Percentiles rank a stretch among this genome's conserved stretches.
Evolutionary conservation across 2,797 vertebrate species (phyloP).

Genomic region (Acestrorhynchus altus): DNA sequence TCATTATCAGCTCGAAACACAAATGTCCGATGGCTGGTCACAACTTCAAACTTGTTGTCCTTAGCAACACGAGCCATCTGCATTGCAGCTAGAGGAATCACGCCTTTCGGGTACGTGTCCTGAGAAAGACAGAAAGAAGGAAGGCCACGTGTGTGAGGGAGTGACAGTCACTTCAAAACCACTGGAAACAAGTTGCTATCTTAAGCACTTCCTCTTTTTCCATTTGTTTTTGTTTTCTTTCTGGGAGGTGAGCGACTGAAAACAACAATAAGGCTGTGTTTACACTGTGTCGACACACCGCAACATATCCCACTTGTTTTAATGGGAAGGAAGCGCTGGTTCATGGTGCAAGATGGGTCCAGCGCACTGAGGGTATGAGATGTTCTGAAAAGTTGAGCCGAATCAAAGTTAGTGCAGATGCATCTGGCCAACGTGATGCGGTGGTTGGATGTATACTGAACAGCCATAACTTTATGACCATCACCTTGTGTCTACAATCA

Average conservation of each 20-base stretch:
- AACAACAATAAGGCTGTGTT: neutral
- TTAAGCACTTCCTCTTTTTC: neutral
- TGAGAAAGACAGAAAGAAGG: constrained; percentile 58
- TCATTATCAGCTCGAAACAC: constrained; percentile 93
- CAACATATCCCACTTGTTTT: too few species aligned
- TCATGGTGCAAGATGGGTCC: too few species aligned
- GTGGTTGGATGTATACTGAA: too few species aligned
- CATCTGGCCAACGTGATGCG: too few species aligned
- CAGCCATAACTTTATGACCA: too few species aligned
- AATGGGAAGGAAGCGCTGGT: too few species aligned
- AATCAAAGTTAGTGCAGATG: too few species aligned
- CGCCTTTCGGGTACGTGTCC: constrained; percentile 95
- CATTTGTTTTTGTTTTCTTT: neutral
- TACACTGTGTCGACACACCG: too few species aligned
- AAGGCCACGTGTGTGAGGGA: constrained; percentile 44
- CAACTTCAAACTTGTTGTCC: constrained; percentile 95
- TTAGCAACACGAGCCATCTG: constrained; percentile 91
- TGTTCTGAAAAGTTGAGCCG: too few species aligned
- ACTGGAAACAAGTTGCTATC: neutral
- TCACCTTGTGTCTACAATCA: too few species aligned
- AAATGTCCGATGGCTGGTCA: constrained; percentile 91
- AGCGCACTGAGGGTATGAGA: too few species aligned
- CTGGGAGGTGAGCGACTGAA: too few species aligned
- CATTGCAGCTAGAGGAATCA: constrained; percentile 90
- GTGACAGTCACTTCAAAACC: neutral